These are phyloP conservation scores for Microvelia longipes DNA, from an alignment of 1,140 invertebrate genomes.

Conservation along the genomic window DNA sequence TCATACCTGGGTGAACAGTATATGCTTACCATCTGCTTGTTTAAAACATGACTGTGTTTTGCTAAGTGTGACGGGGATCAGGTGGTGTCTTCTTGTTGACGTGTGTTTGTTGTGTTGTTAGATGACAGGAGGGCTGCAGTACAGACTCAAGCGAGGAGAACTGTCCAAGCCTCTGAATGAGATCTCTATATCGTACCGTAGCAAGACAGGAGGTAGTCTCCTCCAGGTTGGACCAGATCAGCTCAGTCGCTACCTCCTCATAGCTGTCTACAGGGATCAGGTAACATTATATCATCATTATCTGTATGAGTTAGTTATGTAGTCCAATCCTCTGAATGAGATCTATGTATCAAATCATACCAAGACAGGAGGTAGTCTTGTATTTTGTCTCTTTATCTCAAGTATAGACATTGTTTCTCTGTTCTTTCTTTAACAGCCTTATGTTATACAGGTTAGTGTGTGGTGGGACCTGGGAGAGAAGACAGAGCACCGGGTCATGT, in stretches of 20 bases:
- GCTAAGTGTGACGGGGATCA: no score
- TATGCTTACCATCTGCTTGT: no score
- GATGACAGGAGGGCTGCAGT: conserved; percentile 16
- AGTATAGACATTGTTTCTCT: no score
- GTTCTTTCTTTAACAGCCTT: no score
- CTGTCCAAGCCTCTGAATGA: conserved; percentile 25
- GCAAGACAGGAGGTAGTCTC: conserved; percentile 54
- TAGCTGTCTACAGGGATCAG: conserved; percentile 51
- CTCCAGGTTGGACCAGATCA: conserved; percentile 40
- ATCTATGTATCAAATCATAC: not conserved
- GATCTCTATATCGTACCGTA: conserved; percentile 46
- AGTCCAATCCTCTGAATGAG: not conserved
- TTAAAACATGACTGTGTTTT: no score
- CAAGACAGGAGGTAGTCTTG: no score
- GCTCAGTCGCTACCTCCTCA: conserved; percentile 40
- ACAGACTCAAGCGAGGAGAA: conserved; percentile 22
- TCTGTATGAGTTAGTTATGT: not conserved
- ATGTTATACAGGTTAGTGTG: conserved; percentile 20
- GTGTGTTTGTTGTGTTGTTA: not conserved
- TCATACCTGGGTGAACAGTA: no score
- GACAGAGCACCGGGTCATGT: conserved; percentile 29
- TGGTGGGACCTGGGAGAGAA: conserved; percentile 20
- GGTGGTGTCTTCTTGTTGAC: no score
- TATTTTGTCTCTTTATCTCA: no score
- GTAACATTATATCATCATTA: conserved; percentile 31